Conservation (phyloP, 1,140 invertebrate species). For the Euwallacea fornicatus region DNA sequence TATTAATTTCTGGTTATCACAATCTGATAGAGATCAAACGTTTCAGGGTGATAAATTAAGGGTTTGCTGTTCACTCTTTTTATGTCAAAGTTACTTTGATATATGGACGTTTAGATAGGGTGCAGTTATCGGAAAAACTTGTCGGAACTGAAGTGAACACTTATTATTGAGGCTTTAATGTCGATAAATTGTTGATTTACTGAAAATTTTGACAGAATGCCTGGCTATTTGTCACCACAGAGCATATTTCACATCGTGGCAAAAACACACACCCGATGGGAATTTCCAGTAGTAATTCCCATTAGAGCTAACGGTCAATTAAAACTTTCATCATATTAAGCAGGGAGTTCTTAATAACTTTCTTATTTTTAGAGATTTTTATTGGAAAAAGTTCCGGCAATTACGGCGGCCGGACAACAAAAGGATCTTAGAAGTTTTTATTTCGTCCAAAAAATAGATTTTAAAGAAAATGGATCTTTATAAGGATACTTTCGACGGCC, state of each 20-base stretch:
- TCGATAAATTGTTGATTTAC: conserved; percentile 23
- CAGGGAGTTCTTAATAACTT: conserved; percentile 3
- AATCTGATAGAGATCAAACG: conserved; percentile 27
- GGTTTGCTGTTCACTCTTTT: conserved; percentile 21
- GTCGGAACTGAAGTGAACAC: conserved; percentile 16
- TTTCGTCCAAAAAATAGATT: conserved; percentile 11
- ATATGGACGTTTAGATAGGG: conserved; percentile 20
- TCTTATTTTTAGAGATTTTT: conserved; percentile 9
- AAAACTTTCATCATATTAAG: conserved; percentile 17
- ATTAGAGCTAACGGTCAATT: background rate
- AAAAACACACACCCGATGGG: background rate
- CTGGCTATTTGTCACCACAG: background rate
- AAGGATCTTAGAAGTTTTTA: conserved; percentile 23
- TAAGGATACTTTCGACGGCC: conserved; percentile 5
- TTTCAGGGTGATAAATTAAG: conserved; percentile 25
- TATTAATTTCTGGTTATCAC: conserved; percentile 31
- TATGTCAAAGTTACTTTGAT: conserved; percentile 20
- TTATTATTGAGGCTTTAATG: conserved; percentile 16
- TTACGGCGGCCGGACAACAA: conserved; percentile 21
- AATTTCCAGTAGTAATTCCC: background rate
- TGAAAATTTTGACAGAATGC: conserved; percentile 9
- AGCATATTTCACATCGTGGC: background rate
- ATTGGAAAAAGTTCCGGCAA: conserved; percentile 21
- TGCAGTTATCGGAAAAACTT: conserved; percentile 26
- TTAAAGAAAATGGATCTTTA: conserved; percentile 8